Evolutionary conservation across 2,113 vertebrate species (phyloP).

Genomic region (Antennarius striatus): DNA sequence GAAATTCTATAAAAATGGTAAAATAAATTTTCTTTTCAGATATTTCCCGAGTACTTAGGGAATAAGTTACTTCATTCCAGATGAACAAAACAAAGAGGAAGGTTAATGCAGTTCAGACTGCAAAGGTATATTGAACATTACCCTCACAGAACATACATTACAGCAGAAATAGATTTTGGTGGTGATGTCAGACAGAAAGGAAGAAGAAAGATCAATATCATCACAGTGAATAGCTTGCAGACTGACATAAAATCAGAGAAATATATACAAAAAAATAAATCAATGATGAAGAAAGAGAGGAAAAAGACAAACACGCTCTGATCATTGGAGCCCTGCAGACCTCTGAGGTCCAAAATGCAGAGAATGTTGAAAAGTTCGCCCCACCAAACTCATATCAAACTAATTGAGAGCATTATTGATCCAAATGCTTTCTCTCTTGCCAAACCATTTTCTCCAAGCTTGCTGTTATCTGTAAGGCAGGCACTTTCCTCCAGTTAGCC

Average conservation of each 20-base stretch:
- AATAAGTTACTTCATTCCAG: background rate
- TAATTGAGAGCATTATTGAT: slow-evolving; percentile 59
- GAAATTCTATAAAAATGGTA: too few species aligned
- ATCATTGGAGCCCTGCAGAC: slow-evolving; percentile 29
- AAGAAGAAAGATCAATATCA: slow-evolving; percentile 22
- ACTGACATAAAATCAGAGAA: slow-evolving; percentile 26
- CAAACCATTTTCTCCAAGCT: slow-evolving; percentile 64
- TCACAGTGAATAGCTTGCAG: slow-evolving; percentile 30
- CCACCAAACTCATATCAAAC: slow-evolving; percentile 54
- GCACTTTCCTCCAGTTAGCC: slow-evolving; percentile 64
- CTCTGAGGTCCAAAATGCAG: slow-evolving; percentile 38
- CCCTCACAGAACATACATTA: too few species aligned
- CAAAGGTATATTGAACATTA: too few species aligned
- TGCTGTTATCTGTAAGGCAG: slow-evolving; percentile 55
- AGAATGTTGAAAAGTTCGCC: slow-evolving; percentile 45
- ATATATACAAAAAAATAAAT: slow-evolving; percentile 6
- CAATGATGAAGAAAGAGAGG: slow-evolving; percentile 1
- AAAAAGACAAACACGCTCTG: slow-evolving; percentile 12
- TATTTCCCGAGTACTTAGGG: too few species aligned
- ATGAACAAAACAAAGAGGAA: slow-evolving; percentile 2
- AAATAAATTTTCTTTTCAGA: too few species aligned
- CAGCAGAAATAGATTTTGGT: too few species aligned
- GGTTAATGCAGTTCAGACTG: background rate
- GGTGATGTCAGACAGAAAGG: background rate
- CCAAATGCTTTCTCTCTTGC: slow-evolving; percentile 39